Percentiles rank a stretch among this genome's conserved stretches.
Conservation (phyloP, 2,113 vertebrate species). For the Talpa occidentalis region DNA sequence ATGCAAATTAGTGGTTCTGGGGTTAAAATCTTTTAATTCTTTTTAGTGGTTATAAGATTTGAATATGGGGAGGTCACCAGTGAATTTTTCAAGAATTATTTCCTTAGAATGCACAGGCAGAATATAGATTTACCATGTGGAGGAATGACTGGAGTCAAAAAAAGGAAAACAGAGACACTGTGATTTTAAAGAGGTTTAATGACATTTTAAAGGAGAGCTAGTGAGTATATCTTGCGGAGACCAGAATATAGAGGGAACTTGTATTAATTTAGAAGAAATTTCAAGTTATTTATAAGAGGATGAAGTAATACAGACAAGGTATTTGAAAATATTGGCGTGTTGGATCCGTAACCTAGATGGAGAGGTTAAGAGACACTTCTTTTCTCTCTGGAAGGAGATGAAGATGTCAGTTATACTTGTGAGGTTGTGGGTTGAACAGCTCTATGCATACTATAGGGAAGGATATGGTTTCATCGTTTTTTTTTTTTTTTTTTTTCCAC, state of each 20-base stretch:
- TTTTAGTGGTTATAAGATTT: neutral
- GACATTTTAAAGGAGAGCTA: neutral
- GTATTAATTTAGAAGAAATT: neutral
- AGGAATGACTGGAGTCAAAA: neutral
- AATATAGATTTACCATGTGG: neutral
- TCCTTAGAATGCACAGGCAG: fast-evolving
- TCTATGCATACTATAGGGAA: neutral
- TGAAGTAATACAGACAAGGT: neutral
- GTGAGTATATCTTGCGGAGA: neutral
- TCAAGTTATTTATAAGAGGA: neutral
- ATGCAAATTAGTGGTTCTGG: neutral
- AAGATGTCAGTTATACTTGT: neutral
- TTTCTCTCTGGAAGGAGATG: neutral
- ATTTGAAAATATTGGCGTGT: neutral
- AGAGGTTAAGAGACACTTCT: neutral
- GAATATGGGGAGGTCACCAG: neutral
- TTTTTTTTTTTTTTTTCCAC: neutral
- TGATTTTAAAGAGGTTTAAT: neutral
- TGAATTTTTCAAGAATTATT: neutral
- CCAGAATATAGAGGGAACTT: neutral
- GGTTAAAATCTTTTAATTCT: neutral
- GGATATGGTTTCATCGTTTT: neutral
- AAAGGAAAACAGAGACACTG: neutral
- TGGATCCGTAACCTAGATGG: neutral
- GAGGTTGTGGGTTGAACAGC: neutral